Conservation (phyloP, 2,888 invertebrate genomes). For the Timema cristinae region DNA sequence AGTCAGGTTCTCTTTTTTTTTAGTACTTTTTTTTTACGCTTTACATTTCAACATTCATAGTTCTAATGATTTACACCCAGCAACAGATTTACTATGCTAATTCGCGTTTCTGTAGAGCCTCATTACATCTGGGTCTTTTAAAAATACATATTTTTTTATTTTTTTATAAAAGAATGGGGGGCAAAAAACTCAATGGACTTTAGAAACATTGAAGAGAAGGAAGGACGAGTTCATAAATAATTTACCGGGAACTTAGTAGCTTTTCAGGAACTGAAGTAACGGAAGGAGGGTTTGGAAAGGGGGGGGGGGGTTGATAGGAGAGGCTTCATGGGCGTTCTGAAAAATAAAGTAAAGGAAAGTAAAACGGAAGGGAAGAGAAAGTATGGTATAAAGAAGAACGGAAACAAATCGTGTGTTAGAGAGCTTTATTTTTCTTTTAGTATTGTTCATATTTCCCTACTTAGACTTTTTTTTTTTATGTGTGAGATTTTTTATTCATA, state of each 20-base stretch:
- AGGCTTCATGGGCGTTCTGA: conserved; percentile 9
- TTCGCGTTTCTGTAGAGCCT: neutral
- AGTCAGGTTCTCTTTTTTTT: no score
- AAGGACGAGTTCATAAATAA: conserved; percentile 30
- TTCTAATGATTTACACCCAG: no score
- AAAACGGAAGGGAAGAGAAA: no score
- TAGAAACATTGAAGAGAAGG: conserved; percentile 17
- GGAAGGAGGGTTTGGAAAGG: conserved; percentile 14
- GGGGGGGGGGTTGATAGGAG: conserved; percentile 8
- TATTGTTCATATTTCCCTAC: no score
- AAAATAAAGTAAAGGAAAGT: neutral
- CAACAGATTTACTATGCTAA: neutral
- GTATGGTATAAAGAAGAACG: no score
- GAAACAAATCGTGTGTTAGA: no score
- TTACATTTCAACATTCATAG: no score
- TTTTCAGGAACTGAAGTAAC: conserved; percentile 18
- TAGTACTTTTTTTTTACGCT: no score
- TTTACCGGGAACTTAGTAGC: conserved; percentile 30
- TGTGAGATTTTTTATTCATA: no score
- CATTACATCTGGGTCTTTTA: neutral
- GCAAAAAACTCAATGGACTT: conserved; percentile 10
- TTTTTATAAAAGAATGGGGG: neutral
- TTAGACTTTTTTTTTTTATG: no score
- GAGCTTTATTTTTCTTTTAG: no score
- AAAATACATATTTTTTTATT: neutral